Evolutionary conservation across 2,888 invertebrate species (phyloP), one percentile per base, ranked within the genome.

Genomic region (Trachelus iudaicus): DNA sequence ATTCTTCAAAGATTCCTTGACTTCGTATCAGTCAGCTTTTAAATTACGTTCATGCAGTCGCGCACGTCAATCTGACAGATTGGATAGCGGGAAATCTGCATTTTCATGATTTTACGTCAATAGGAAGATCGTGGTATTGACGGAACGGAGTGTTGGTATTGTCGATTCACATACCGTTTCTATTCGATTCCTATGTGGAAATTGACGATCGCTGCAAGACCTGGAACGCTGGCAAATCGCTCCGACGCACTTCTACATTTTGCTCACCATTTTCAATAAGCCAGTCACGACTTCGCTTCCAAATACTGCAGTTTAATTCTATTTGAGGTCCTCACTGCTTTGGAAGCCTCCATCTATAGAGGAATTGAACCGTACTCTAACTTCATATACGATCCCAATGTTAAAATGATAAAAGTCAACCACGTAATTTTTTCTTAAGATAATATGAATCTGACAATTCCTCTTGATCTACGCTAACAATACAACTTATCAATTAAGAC

Each of bases 261-360:
- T 56, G 56, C 56, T 56, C 56, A 56, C 56, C 56, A 56, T 56
- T 69, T 69, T 75, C 34, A 34, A 71, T 33, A 56, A 37, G 73
- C 76, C 12, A 76, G 33, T 33, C 34, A 76, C 76, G 33, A 31
- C 56, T 23, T 33, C 56, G 30, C 68, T 73, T 73, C 40, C 69
- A 68, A 73, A 35, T 73, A 71, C 68, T 35, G 73, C n/a, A 56
- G 73, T 76, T 76, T 71, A 73, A 73, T 73, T 40, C 30, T 34
- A 73, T 76, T 76, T 71, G 73, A 33, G 71, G n/a, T 56, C 30
- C 30, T 23, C 9, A 30, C 34, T 34, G 34, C n/a, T 37, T 34
- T 40, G 13, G 73, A 33, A 73, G 40, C 76, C 56, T 76, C 37
- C 40, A 15, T 40, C 15, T 15, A 15, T 40, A 40, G 2, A 40